Evolutionary conservation across 2,797 vertebrate genomes (phyloP).

Genomic region (Iguana delicatissima): DNA sequence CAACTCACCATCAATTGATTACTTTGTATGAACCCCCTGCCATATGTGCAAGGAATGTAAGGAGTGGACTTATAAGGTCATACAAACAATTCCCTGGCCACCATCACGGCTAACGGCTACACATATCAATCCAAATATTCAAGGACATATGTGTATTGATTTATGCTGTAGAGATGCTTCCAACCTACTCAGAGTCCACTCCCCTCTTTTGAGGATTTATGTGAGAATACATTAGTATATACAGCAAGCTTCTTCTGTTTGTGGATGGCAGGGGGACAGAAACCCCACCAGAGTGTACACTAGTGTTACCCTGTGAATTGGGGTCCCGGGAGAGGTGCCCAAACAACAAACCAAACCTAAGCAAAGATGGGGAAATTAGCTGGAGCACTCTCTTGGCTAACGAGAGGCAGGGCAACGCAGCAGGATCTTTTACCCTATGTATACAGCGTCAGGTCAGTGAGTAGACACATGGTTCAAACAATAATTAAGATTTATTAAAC

Average conservation of each 20-base stretch:
- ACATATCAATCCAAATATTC: neutral
- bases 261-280: neutral
- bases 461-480: too few relatives aligned
- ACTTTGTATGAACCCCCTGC: neutral
- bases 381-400: too few relatives aligned
- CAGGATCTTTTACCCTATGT: too few relatives aligned
- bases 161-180: neutral
- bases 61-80: neutral
- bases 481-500: too few relatives aligned
- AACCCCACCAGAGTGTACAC: neutral
- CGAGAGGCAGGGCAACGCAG: too few relatives aligned
- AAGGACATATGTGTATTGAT: neutral
- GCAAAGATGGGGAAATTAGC: too few relatives aligned
- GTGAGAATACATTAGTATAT: neutral
- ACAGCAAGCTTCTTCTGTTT: neutral
- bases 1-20: neutral
- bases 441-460: too few relatives aligned
- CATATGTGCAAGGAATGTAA: neutral
- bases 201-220: neutral
- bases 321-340: too few relatives aligned
- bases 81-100: neutral
- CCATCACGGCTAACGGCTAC: neutral
- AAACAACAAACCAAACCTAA: too few relatives aligned
- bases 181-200: neutral
- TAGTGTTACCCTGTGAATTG: too few relatives aligned